Evolutionary conservation across 37 sponge, comb jelly and placozoan genomes (phyloP), one percentile per base, ranked within the genome.

Genomic region (Cladorhizidae sp.): DNA sequence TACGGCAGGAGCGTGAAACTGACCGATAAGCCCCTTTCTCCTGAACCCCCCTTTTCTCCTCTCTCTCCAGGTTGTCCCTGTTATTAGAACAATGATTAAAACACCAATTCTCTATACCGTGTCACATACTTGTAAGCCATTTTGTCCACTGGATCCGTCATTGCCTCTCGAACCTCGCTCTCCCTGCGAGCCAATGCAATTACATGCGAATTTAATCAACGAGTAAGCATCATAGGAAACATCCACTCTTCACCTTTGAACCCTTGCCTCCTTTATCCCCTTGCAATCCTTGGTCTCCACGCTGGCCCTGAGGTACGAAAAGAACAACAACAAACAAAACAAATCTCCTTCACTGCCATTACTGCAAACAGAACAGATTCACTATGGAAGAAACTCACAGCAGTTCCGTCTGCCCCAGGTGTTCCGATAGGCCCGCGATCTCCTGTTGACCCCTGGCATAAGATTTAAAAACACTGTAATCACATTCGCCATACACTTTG

Each of bases 1-100:
- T 41, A 41, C 3, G 17, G 1, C 38, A 14, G 37, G 61, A 5
- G 7, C 57, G 14, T 3, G 3, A 35, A 61, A 71, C 85, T 64
- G 58, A 84, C 90, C 54, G 76, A 32, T 5, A 77, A 67, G 18
- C 91, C 91, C 26, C 73, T 50, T 22, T 81, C 86, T 74, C 91
- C 91, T 20, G 72, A 52, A 50, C 85, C 81, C 42, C 91, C 91
- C 72, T 84, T 92, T 42, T 82, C 87, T 63, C 92, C 92, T 73
- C 86, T 71, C 25, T 73, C 78, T n/a, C 90, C 90, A 72, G 77
- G 76, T 25, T 64, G 7, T 50, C 88, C 88, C 71, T 82, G 39
- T 59, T 20, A 37, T 15, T 5, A 49, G 1, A 33, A n/a, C 3
- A 58, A 36, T 40, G 6, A 21, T 57, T 17, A 11, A 29, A n/a